Evolutionary conservation across 2,888 invertebrate genomes (phyloP), one percentile per base, ranked within the genome.

Genomic region (Uloborus plumipes): DNA sequence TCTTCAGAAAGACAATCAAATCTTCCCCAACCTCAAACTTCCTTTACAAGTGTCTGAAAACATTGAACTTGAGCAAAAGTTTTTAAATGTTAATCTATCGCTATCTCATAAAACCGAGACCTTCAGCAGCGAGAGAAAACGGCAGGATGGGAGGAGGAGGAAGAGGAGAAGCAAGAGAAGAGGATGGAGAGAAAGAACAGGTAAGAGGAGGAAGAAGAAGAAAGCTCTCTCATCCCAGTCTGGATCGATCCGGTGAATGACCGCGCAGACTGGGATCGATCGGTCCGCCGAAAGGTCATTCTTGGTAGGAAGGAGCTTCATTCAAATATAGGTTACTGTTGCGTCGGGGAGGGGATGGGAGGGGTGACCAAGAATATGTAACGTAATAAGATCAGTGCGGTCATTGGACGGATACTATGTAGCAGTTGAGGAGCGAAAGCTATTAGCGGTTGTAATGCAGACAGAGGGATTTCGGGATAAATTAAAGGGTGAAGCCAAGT

Each of bases 161-260:
- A n/a, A n/a, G n/a, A n/a, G n/a, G n/a, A n/a, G n/a, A n/a, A n/a
- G n/a, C n/a, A n/a, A n/a, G n/a, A n/a, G n/a, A n/a, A n/a, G 64
- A 64, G 64, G 11, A 31, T 39, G 15, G 61, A 31, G 61, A 62
- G 61, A 62, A 2, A 59, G 59, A 20, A 6, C 20, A 59, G 20
- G 22, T 18, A 14, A 50, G 66, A 67, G 67, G 66, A 66, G 67
- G 64, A 62, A 3, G 58, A 59, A 3, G 58, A 59, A 20, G 11
- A 20, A 18, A 1, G 4, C 18, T 26, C 31, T 62, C 39, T 26
- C 47, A 64, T 64, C 64, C 49, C 47, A 49, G 51, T 16, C n/a
- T 51, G 55, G 77, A 77, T 77, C 77, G 77, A 77, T 77, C 76
- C 78, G 78, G 78, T 78, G 78, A 78, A 78, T 78, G 78, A 78